Evolutionary conservation across 2,888 invertebrate species (phyloP).

Genomic region (Trichogramma dendrolimi): DNA sequence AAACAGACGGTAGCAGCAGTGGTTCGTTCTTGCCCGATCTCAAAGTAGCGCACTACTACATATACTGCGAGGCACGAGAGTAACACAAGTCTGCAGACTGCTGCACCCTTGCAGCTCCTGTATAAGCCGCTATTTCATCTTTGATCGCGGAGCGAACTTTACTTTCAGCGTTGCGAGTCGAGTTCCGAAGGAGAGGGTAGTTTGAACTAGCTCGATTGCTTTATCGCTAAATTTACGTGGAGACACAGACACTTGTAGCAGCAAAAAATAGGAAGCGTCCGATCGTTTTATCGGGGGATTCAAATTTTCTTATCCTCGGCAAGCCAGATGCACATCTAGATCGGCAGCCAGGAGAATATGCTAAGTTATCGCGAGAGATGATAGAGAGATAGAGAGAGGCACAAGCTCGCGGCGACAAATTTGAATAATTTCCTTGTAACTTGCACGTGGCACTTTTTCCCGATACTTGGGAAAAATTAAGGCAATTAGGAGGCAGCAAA

Average conservation of each 20-base stretch:
- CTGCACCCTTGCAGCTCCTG: no score
- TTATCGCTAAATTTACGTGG: no score
- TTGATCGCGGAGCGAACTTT: slow-evolving; percentile 44
- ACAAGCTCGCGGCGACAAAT: slow-evolving; percentile 11
- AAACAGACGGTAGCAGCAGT: slow-evolving; percentile 39
- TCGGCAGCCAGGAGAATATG: slow-evolving; percentile 13
- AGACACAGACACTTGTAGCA: no score
- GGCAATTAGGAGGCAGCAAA: no score
- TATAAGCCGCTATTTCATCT: slow-evolving; percentile 48
- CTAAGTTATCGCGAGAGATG: slow-evolving; percentile 1
- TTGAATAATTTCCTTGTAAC: slow-evolving; percentile 22
- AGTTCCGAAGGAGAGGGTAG: slow-evolving; percentile 33
- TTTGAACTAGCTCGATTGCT: neutral
- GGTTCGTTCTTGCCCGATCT: slow-evolving; percentile 6
- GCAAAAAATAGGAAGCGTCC: neutral
- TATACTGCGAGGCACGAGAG: no score
- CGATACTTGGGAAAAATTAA: slow-evolving; percentile 5
- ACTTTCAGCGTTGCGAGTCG: slow-evolving; percentile 39
- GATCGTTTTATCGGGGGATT: neutral
- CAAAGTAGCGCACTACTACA: no score
- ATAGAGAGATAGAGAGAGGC: no score
- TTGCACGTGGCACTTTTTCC: slow-evolving; percentile 20
- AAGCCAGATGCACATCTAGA: neutral
- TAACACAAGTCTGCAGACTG: no score
- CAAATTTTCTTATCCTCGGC: neutral